Evolutionary conservation across 37 sponge, comb jelly and placozoan species (phyloP).

Genomic region (Agelas oroides): DNA sequence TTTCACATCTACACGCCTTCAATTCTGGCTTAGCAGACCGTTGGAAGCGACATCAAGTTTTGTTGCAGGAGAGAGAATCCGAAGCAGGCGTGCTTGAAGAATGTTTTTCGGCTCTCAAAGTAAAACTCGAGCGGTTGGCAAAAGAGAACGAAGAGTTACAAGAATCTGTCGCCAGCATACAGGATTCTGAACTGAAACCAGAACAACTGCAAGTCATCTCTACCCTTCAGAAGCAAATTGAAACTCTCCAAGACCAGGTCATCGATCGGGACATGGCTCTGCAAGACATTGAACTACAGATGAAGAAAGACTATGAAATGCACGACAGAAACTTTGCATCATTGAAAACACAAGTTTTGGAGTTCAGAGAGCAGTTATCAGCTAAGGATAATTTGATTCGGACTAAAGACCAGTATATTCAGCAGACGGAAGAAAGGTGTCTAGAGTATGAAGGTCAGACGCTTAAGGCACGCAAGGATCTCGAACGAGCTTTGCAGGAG

Average conservation of each 20-base stretch:
- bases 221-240: neutral
- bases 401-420: conserved; percentile 44
- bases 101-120: conserved; percentile 1
- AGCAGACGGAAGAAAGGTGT: conserved; percentile 28
- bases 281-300: conserved; percentile 61
- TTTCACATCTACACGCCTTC: conserved; percentile 9
- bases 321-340: conserved; percentile 41
- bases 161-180: neutral
- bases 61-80: neutral
- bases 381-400: conserved; percentile 5
- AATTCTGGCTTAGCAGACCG: neutral
- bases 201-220: conserved; percentile 3
- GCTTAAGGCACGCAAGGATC: conserved; percentile 23
- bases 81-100: neutral
- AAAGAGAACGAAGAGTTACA: neutral
- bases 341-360: conserved; percentile 33
- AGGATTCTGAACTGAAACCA: neutral
- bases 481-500: conserved; percentile 30
- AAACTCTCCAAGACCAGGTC: conserved; percentile 54
- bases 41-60: neutral
- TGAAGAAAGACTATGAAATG: conserved; percentile 52
- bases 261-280: conserved; percentile 54
- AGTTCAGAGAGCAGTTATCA: conserved; percentile 37
- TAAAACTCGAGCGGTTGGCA: neutral
- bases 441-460: conserved; percentile 27